These are phyloP conservation scores for Apamea monoglypha DNA, from an alignment of 2,888 invertebrate genomes.

Conservation along the genomic window DNA sequence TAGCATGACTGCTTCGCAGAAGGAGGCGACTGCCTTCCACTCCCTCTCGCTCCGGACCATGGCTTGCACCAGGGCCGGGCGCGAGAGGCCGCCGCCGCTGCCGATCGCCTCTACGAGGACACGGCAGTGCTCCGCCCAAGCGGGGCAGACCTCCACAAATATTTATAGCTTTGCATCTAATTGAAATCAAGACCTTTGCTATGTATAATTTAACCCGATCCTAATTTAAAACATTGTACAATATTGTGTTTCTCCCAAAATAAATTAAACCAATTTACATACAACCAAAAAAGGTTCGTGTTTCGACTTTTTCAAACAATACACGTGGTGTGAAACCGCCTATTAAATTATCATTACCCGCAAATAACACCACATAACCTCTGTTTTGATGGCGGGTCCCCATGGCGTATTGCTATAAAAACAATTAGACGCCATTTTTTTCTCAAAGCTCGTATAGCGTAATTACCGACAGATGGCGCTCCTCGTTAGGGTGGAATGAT, in stretches of 20 bases:
- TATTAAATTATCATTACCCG: constrained; percentile 64
- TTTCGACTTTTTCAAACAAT: constrained; percentile 27
- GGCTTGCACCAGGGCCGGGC: too few species aligned
- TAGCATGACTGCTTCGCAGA: too few species aligned
- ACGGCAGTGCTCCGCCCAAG: too few species aligned
- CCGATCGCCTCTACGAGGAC: too few species aligned
- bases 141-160: too few species aligned
- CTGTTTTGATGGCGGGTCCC: constrained; percentile 49
- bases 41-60: too few species aligned
- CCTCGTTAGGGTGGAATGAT: constrained; percentile 77
- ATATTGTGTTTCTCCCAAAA: background rate
- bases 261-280: constrained; percentile 24
- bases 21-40: too few species aligned
- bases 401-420: constrained; percentile 77
- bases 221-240: background rate
- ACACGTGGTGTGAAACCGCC: constrained; percentile 62
- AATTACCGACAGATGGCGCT: constrained; percentile 86
- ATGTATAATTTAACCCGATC: background rate
- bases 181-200: background rate
- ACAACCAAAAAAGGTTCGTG: constrained; percentile 24
- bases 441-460: constrained; percentile 79
- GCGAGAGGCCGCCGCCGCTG: too few species aligned
- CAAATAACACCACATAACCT: constrained; percentile 44
- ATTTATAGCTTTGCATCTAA: background rate
- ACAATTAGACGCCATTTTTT: constrained; percentile 83